phyloP scores from a whole-genome alignment of 2,888 invertebrate genomes.

The Abrostola triplasia region DNA sequence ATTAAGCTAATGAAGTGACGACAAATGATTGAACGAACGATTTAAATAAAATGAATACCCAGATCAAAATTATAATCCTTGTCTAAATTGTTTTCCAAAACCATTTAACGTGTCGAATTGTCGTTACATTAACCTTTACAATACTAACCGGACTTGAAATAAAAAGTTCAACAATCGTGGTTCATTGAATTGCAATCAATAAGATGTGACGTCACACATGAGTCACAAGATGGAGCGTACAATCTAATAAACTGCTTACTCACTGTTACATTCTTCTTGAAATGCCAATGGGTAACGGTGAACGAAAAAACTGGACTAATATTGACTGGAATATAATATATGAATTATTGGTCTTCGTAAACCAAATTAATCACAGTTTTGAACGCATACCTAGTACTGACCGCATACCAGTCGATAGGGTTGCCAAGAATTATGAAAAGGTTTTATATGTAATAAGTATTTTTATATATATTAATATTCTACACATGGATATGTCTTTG shows the following conservation, averaged over 20 bases:
- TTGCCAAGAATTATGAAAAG: not conserved
- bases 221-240: not conserved
- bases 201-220: not conserved
- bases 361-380: constrained; percentile 32
- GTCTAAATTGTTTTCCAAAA: not conserved
- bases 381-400: constrained; percentile 15
- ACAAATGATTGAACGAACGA: no score
- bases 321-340: constrained; percentile 7
- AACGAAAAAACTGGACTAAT: not conserved
- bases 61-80: not conserved
- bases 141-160: not conserved
- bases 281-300: not conserved
- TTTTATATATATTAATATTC: no score
- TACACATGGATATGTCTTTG: no score
- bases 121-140: constrained; percentile 1
- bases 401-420: constrained; percentile 15
- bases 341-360: constrained; percentile 21
- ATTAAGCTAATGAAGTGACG: no score
- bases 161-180: not conserved
- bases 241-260: not conserved
- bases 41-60: no score
- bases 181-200: constrained; percentile 2
- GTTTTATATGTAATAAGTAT: not conserved
- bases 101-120: not conserved
- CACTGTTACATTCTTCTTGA: constrained; percentile 5